phyloP scores from a whole-genome alignment of 23 tunicate species.

The Aplidium turbinatum region DNA sequence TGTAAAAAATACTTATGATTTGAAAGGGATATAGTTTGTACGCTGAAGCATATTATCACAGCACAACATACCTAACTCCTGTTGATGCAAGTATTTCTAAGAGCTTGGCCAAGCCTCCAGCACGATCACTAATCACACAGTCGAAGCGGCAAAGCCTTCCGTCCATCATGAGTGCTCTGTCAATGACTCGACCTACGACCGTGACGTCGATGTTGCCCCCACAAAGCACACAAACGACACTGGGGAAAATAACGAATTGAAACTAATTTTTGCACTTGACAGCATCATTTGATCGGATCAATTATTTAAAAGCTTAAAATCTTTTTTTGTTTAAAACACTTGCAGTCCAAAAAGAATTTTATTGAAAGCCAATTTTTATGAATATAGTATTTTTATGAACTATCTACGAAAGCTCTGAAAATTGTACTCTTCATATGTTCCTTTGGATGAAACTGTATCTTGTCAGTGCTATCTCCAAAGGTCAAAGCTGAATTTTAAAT shows the following conservation, averaged over 20 bases:
- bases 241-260: slow-evolving; percentile 3
- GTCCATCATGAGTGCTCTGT: slow-evolving; percentile 86
- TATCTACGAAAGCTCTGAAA: too few relatives aligned
- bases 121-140: slow-evolving; percentile 81
- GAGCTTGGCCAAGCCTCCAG: slow-evolving; percentile 76
- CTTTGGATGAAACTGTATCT: too few relatives aligned
- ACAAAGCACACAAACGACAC: slow-evolving; percentile 83
- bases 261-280: not conserved
- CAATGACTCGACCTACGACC: slow-evolving; percentile 71
- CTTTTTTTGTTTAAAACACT: not conserved
- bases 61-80: slow-evolving; percentile 49
- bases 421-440: too few relatives aligned
- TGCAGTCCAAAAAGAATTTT: not conserved
- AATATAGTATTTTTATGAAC: too few relatives aligned
- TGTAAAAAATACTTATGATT: not conserved
- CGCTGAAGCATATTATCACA: not conserved
- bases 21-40: not conserved
- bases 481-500: too few relatives aligned
- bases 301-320: not conserved
- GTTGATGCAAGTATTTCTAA: slow-evolving; percentile 20
- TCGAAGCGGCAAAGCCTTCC: slow-evolving; percentile 79
- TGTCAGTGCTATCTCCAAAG: too few relatives aligned
- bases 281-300: too few relatives aligned
- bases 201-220: slow-evolving; percentile 97
- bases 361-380: too few relatives aligned